Evolutionary conservation across 2,888 invertebrate species (phyloP).

Genomic region (Ophion ellenae): DNA sequence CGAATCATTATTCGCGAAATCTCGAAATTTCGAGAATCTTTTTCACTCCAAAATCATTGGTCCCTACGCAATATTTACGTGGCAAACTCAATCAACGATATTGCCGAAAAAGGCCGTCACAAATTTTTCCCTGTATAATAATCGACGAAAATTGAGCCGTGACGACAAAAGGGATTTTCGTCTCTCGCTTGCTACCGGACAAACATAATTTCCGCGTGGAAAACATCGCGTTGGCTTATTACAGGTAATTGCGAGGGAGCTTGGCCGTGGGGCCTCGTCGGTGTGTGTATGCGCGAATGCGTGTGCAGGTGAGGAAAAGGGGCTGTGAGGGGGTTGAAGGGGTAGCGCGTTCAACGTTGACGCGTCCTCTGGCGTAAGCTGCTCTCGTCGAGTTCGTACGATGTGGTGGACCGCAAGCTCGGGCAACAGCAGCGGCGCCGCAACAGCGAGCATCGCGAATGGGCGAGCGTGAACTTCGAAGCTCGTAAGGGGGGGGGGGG

Average conservation of each 20-base stretch:
- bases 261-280: conserved; percentile 58
- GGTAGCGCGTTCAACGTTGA: conserved; percentile 39
- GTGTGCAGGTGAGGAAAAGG: neutral
- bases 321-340: conserved; percentile 9
- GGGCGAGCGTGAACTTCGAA: conserved; percentile 43
- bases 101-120: neutral
- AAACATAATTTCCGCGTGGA: conserved; percentile 63
- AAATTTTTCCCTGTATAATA: neutral
- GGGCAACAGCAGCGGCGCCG: conserved; percentile 39
- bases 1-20: neutral
- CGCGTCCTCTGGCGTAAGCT: conserved; percentile 51
- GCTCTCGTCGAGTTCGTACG: conserved; percentile 49
- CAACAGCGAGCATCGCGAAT: conserved; percentile 46
- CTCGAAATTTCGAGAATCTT: too few species aligned
- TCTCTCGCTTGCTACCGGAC: conserved; percentile 12
- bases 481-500: neutral
- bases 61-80: neutral
- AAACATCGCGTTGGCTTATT: conserved; percentile 62
- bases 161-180: conserved; percentile 22
- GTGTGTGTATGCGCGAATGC: conserved; percentile 4
- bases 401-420: conserved; percentile 63
- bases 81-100: neutral
- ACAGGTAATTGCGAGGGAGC: conserved; percentile 64
- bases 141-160: conserved; percentile 50
- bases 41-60: too few species aligned